These are phyloP conservation scores for Protonibea diacanthus DNA, from an alignment of 2,797 vertebrate species.

Conservation along the genomic window DNA sequence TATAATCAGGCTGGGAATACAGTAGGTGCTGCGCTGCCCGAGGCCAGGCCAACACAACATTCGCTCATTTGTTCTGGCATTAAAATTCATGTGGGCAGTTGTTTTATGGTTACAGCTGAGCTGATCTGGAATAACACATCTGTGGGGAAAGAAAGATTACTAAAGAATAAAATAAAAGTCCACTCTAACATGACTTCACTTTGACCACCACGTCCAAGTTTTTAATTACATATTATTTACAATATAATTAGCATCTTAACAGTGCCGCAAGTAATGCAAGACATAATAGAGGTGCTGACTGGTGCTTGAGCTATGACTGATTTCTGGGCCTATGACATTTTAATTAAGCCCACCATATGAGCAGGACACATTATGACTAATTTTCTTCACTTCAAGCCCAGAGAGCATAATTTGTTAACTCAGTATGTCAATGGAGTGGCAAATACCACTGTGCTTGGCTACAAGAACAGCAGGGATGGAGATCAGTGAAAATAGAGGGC, in stretches of 20 bases:
- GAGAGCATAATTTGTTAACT: constrained; percentile 72
- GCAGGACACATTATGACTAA: constrained; percentile 65
- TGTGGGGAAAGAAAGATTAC: constrained; percentile 16
- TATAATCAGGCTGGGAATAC: constrained; percentile 75
- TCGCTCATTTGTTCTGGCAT: constrained; percentile 71
- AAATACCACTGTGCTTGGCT: constrained; percentile 50
- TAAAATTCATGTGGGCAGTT: constrained; percentile 63
- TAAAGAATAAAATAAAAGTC: constrained; percentile 7
- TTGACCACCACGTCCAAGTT: constrained; percentile 25
- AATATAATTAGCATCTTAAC: constrained; percentile 54
- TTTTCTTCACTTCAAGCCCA: constrained; percentile 67
- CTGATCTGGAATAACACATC: constrained; percentile 41
- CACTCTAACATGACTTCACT: constrained; percentile 21
- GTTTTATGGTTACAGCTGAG: constrained; percentile 51
- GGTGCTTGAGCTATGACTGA: constrained; percentile 64
- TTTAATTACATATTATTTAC: constrained; percentile 58
- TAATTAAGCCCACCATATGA: constrained; percentile 76
- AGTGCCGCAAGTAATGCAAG: constrained; percentile 42
- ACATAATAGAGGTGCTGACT: constrained; percentile 62
- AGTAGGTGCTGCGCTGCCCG: constrained; percentile 56
- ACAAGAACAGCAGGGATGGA: constrained; percentile 25
- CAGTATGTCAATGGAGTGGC: constrained; percentile 50
- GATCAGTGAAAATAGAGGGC: constrained; percentile 41
- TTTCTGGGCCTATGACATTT: constrained; percentile 67
- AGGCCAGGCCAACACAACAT: constrained; percentile 55